These are phyloP conservation scores for Phragmatobia fuliginosa DNA, from an alignment of 2,888 invertebrate genomes.

Conservation along the genomic window DNA sequence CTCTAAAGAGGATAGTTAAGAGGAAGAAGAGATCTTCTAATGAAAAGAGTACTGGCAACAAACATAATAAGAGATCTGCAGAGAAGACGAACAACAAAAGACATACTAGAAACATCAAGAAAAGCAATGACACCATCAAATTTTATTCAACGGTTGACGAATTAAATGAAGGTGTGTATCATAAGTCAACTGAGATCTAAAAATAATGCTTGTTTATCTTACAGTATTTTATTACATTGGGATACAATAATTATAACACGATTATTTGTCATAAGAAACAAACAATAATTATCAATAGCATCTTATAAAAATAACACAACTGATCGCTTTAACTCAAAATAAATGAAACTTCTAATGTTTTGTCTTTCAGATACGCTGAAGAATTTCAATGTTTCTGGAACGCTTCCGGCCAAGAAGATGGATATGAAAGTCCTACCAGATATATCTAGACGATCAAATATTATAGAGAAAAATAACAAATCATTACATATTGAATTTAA, in stretches of 20 bases:
- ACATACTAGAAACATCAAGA: constrained; percentile 13
- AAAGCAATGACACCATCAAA: constrained; percentile 61
- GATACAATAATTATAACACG: no score
- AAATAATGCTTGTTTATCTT: background rate
- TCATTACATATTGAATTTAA: constrained; percentile 71
- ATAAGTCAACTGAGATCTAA: background rate
- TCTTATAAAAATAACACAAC: no score
- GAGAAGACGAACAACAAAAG: constrained; percentile 18
- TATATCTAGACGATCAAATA: constrained; percentile 58
- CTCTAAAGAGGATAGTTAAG: constrained; percentile 12
- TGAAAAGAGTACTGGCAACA: constrained; percentile 16
- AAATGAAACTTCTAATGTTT: background rate
- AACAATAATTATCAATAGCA: no score
- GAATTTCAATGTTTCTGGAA: constrained; percentile 65
- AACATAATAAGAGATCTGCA: constrained; percentile 27
- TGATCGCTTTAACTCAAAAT: no score
- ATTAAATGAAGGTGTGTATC: constrained; percentile 68
- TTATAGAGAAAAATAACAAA: constrained; percentile 50
- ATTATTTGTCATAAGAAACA: background rate
- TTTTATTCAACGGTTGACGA: constrained; percentile 73
- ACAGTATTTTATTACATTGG: no score
- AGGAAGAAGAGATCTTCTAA: constrained; percentile 65
- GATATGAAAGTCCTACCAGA: constrained; percentile 43
- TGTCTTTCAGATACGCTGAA: constrained; percentile 69
- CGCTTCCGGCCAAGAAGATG: constrained; percentile 65